Evolutionary conservation across 2,888 invertebrate species (phyloP), one percentile per base, ranked within the genome.

Genomic region (Chouioia cunea): DNA sequence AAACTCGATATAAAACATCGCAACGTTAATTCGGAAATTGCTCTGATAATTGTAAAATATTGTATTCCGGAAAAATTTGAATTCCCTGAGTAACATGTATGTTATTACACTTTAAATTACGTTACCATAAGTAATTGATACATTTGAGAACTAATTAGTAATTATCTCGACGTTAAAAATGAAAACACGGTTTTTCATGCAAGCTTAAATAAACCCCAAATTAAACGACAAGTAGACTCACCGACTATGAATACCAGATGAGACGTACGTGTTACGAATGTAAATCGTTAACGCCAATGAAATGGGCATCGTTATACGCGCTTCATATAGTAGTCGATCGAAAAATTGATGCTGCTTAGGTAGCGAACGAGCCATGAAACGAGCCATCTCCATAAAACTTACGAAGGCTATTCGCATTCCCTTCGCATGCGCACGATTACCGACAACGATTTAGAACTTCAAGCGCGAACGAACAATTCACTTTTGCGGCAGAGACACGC

Each of bases 251-350:
- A 36, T 36, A 36, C 36, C 12, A n/a, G 58, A 43, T 44, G 50
- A 44, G 10, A 12, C 4, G 22, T 50, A 65, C 65, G 65, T 65
- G 65, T 48, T 6, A 12, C 48, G 65, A 65, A 57, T 65, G 48
- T 16, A 52, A 50, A 65, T 58, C 65, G 50, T 65, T 65, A 50
- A 44, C 65, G 65, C 58, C 65, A 65, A 58, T 52, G 10, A 3
- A 10, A 12, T 36, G 36, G 10, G 36, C 36, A 36, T 10, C 36
- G 36, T 10, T 36, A 36, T 12, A 48, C 27, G 20, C 23, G 57
- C 22, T 16, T 36, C 56, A 8, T 36, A 43, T 50, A 18, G 54
- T 23, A 16, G 1, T 16, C n/a, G 8, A 16, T 48, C 22, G 57
- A 58, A 65, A 65, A 65, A 65, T 58, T 65, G 22, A 58, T 65